These are phyloP conservation scores for Cyclophora albipunctata DNA, from an alignment of 2,888 invertebrate species.

Conservation along the genomic window DNA sequence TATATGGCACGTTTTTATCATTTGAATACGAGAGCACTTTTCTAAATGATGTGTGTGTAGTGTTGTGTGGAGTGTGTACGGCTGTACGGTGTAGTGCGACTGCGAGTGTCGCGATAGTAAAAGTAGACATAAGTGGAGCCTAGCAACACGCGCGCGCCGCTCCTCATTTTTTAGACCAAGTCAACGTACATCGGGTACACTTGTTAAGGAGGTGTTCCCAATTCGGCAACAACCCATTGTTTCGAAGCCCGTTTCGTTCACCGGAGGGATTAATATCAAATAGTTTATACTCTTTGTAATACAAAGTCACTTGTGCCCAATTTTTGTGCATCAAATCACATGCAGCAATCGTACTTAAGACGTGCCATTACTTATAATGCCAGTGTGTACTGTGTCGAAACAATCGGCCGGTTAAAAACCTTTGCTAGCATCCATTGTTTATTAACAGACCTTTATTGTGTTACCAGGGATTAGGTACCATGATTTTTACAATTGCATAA, in stretches of 20 bases:
- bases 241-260: constrained; percentile 11
- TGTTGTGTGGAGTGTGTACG: too few species aligned
- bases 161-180: constrained; percentile 6
- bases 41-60: too few species aligned
- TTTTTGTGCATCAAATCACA: constrained; percentile 30
- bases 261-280: constrained; percentile 12
- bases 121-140: constrained; percentile 1
- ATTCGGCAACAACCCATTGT: constrained; percentile 18
- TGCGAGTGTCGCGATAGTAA: too few species aligned
- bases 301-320: constrained; percentile 13
- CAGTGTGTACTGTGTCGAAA: constrained; percentile 31
- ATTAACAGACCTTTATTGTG: constrained; percentile 32
- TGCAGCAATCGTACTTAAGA: constrained; percentile 24
- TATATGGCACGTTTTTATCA: too few species aligned
- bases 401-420: constrained; percentile 37
- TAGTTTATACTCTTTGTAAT: constrained; percentile 5
- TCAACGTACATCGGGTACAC: constrained; percentile 8
- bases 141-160: constrained; percentile 13
- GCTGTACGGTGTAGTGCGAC: background rate
- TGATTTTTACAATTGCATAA: constrained; percentile 38
- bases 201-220: constrained; percentile 17
- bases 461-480: constrained; percentile 29
- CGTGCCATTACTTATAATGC: constrained; percentile 32
- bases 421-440: constrained; percentile 40
- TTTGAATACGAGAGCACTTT: too few species aligned